A percentile compares a stretch with the other conserved stretches of the same genome.
Conservation (phyloP, 92 coral and sea anemone genomes). For the Hydrozoanthus gracilis region DNA sequence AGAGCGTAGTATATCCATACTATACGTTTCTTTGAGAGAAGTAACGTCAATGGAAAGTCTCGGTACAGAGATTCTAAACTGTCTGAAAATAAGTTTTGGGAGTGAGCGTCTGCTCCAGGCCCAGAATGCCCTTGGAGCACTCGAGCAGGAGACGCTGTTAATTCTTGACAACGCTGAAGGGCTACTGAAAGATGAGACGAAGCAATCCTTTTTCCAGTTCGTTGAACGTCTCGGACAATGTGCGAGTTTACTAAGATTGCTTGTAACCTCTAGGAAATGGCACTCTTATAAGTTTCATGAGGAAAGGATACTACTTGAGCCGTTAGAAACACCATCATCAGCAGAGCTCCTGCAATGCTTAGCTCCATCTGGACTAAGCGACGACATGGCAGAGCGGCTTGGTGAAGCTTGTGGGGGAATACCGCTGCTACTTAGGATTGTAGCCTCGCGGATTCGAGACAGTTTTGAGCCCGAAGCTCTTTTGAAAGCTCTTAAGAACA, state of each 20-base stretch:
- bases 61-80: slow-evolving; percentile 55
- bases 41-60: slow-evolving; percentile 39
- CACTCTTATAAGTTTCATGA: slow-evolving; percentile 19
- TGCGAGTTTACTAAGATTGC: slow-evolving; percentile 51
- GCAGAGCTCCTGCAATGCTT: slow-evolving; percentile 4
- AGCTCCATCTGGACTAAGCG: background rate
- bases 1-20: slow-evolving; percentile 37
- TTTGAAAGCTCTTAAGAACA: slow-evolving; percentile 38
- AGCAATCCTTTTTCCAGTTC: slow-evolving; percentile 45
- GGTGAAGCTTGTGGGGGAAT: slow-evolving; percentile 68
- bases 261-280: slow-evolving; percentile 62
- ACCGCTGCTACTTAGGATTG: slow-evolving; percentile 67
- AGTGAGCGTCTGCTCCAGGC: slow-evolving; percentile 52
- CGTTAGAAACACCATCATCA: background rate
- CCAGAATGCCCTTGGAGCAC: slow-evolving; percentile 42
- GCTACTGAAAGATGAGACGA: slow-evolving; percentile 41
- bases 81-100: slow-evolving; percentile 34
- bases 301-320: background rate
- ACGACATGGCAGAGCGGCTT: slow-evolving; percentile 49
- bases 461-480: slow-evolving; percentile 38
- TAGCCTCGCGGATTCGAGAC: slow-evolving; percentile 59
- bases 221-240: slow-evolving; percentile 53
- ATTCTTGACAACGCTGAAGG: slow-evolving; percentile 84
- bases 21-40: slow-evolving; percentile 54
- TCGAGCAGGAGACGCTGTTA: slow-evolving; percentile 52